A percentile compares a stretch with the other conserved stretches of the same genome.
Evolutionary conservation across 2,888 invertebrate genomes (phyloP).

Genomic region (Orthosia gothica): DNA sequence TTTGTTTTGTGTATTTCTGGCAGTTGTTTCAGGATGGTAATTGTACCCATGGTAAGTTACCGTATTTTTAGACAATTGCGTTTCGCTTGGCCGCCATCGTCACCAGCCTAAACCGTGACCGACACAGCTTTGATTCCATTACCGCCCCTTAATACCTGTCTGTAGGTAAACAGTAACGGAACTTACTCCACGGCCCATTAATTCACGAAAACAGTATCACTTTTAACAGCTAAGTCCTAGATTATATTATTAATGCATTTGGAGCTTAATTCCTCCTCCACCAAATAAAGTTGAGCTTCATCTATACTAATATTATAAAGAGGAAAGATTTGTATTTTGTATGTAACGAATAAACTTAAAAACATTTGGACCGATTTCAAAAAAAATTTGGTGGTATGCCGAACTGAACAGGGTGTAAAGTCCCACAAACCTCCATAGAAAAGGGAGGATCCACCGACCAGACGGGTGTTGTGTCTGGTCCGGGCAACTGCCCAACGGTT

Average conservation of each 20-base stretch:
- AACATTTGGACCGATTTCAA: too few species aligned
- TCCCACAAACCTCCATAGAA: too few species aligned
- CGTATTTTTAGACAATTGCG: conserved; percentile 75
- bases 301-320: too few species aligned
- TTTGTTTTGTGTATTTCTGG: conserved; percentile 29
- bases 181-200: conserved; percentile 9
- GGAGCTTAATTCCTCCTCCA: background rate
- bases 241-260: background rate
- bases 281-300: background rate
- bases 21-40: conserved; percentile 45
- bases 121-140: conserved; percentile 58
- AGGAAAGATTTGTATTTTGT: too few species aligned
- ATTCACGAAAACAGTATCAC: background rate
- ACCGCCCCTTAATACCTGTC: conserved; percentile 41
- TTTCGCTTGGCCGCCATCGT: conserved; percentile 69
- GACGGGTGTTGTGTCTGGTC: too few species aligned
- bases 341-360: too few species aligned
- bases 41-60: conserved; percentile 61
- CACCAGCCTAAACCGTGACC: conserved; percentile 65
- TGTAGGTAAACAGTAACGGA: conserved; percentile 27
- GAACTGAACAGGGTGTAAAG: too few species aligned
- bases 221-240: background rate
- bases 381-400: too few species aligned
- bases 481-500: too few species aligned
- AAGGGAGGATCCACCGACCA: too few species aligned